A percentile compares a stretch with the other conserved stretches of the same genome.
Conservation (phyloP, 2,797 vertebrate genomes). For the Enteromius thamalakanensis region DNA sequence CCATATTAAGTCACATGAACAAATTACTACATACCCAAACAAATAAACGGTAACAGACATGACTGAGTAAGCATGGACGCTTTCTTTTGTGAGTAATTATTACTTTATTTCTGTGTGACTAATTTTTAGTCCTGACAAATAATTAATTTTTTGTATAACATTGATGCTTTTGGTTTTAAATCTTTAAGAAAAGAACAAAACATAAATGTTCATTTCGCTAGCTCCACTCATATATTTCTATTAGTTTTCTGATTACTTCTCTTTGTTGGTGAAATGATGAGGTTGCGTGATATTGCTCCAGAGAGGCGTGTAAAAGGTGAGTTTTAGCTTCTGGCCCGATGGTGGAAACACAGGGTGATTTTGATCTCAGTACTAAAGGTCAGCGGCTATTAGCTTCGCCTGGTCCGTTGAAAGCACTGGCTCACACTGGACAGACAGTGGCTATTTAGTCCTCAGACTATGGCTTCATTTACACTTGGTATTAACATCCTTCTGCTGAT, state of each 20-base stretch:
- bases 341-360: background rate
- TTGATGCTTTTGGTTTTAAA: too few relatives aligned
- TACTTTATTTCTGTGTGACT: background rate
- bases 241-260: background rate
- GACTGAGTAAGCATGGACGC: too few relatives aligned
- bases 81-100: too few relatives aligned
- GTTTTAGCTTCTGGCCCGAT: background rate
- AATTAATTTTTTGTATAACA: background rate
- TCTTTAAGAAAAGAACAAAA: background rate
- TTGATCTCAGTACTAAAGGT: background rate
- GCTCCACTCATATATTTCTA: background rate
- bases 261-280: background rate
- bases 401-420: too few relatives aligned
- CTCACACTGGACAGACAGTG: too few relatives aligned
- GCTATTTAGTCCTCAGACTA: background rate
- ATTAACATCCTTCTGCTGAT: background rate
- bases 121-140: background rate
- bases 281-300: background rate
- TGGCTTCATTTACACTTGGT: background rate
- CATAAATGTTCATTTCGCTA: background rate
- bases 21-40: background rate
- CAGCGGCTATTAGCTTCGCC: background rate
- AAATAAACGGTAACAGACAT: too few relatives aligned
- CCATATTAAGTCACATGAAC: background rate
- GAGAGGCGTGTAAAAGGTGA: too few relatives aligned